phyloP scores from a whole-genome alignment of 2,888 invertebrate species.

The Salticus scenicus region DNA sequence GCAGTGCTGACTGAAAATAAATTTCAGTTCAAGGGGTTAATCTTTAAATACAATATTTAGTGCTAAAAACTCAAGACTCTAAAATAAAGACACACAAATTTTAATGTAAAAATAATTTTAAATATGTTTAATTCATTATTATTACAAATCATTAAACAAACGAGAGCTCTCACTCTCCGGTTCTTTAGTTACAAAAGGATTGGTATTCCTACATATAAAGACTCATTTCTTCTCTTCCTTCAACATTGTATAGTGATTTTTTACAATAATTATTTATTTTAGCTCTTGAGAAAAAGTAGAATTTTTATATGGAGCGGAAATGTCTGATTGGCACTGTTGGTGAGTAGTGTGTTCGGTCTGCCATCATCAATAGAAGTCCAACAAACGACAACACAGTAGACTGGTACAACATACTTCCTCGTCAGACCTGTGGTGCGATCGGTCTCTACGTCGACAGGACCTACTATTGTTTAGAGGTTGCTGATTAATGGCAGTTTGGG shows the following conservation, averaged over 20 bases:
- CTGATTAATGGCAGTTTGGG: slow-evolving; percentile 46
- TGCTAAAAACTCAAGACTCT: too few relatives aligned
- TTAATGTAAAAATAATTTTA: slow-evolving; percentile 47
- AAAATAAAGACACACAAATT: neutral
- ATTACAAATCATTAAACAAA: slow-evolving; percentile 68
- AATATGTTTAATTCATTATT: slow-evolving; percentile 60
- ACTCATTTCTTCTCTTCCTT: slow-evolving; percentile 32
- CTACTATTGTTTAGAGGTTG: slow-evolving; percentile 43
- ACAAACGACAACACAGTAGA: slow-evolving; percentile 63
- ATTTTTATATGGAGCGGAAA: slow-evolving; percentile 51
- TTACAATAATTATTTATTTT: slow-evolving; percentile 18
- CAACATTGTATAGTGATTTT: slow-evolving; percentile 19
- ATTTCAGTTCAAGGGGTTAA: too few relatives aligned
- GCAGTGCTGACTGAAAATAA: too few relatives aligned
- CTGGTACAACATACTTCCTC: slow-evolving; percentile 70
- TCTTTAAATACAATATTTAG: too few relatives aligned
- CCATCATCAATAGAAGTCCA: slow-evolving; percentile 62
- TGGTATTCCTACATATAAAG: slow-evolving; percentile 34
- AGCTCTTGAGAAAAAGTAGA: slow-evolving; percentile 30
- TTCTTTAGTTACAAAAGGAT: slow-evolving; percentile 52
- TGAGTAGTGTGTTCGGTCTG: slow-evolving; percentile 26
- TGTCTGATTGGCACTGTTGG: slow-evolving; percentile 59
- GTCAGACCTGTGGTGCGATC: slow-evolving; percentile 60
- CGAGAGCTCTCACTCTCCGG: slow-evolving; percentile 49
- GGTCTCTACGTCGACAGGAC: slow-evolving; percentile 30